Conservation (phyloP, 2,113 vertebrate genomes). For the Pantherophis guttatus region DNA sequence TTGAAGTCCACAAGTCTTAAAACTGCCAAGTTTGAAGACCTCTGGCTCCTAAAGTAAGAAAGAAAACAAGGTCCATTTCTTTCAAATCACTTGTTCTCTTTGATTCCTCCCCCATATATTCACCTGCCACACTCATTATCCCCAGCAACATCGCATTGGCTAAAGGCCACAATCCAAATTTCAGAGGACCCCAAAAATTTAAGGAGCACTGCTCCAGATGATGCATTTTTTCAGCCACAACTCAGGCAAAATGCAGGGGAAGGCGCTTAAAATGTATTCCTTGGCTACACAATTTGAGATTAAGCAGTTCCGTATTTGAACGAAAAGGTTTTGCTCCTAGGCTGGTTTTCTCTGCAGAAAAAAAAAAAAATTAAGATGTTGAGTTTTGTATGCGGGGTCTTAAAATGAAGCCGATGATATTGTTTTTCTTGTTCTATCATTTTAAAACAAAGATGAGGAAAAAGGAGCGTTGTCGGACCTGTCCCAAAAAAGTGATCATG, state of each 20-base stretch:
- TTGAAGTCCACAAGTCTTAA: no score
- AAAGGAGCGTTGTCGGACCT: slow-evolving; percentile 83
- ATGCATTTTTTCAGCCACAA: background rate
- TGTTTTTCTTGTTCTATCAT: slow-evolving; percentile 39
- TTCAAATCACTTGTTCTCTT: background rate
- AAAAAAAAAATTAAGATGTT: background rate
- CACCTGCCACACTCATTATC: background rate
- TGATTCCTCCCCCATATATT: background rate
- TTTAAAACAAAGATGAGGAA: slow-evolving; percentile 80
- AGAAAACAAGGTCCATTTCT: background rate
- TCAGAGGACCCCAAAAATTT: background rate
- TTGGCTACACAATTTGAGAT: background rate
- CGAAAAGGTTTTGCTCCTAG: background rate
- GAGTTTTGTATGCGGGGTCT: background rate
- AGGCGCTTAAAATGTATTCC: background rate
- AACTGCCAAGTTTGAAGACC: no score
- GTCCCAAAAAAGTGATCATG: slow-evolving; percentile 98
- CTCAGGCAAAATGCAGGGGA: background rate
- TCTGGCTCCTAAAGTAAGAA: background rate
- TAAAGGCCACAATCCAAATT: background rate
- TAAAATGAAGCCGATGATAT: background rate
- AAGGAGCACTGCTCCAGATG: background rate
- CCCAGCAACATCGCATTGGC: background rate
- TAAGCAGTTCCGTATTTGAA: background rate
- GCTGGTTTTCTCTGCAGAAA: background rate